Conservation (phyloP, 2,888 invertebrate genomes). For the Arctia plantaginis region DNA sequence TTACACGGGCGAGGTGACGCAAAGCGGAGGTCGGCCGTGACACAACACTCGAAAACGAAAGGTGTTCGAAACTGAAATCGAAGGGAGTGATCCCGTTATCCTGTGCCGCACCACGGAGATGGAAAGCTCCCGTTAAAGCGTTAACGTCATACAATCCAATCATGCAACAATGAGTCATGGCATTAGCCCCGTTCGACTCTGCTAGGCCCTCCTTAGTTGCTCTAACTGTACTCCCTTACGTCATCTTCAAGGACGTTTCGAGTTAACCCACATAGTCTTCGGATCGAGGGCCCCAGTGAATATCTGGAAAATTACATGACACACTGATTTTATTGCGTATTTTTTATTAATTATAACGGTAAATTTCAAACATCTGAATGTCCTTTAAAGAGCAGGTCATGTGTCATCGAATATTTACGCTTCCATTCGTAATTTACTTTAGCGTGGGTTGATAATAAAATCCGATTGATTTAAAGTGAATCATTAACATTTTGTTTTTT, state of each 20-base stretch:
- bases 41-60: constrained; percentile 82
- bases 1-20: constrained; percentile 78
- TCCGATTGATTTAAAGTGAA: background rate
- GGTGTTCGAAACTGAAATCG: constrained; percentile 82
- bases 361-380: constrained; percentile 23
- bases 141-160: constrained; percentile 68
- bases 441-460: constrained; percentile 5
- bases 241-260: constrained; percentile 63
- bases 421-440: background rate
- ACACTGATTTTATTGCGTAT: constrained; percentile 34
- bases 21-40: constrained; percentile 76
- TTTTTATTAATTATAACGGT: constrained; percentile 48
- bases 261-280: constrained; percentile 48
- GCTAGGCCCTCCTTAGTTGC: constrained; percentile 34
- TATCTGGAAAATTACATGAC: constrained; percentile 37
- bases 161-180: constrained; percentile 65
- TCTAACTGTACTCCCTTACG: constrained; percentile 58
- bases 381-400: constrained; percentile 35
- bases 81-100: constrained; percentile 84
- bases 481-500: constrained; percentile 7
- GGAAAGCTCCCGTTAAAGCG: constrained; percentile 82
- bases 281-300: constrained; percentile 37
- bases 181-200: constrained; percentile 35
- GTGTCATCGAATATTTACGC: constrained; percentile 14
- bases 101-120: constrained; percentile 74